phyloP scores from a whole-genome alignment of 2,888 invertebrate genomes.

The Agrotis puta region DNA sequence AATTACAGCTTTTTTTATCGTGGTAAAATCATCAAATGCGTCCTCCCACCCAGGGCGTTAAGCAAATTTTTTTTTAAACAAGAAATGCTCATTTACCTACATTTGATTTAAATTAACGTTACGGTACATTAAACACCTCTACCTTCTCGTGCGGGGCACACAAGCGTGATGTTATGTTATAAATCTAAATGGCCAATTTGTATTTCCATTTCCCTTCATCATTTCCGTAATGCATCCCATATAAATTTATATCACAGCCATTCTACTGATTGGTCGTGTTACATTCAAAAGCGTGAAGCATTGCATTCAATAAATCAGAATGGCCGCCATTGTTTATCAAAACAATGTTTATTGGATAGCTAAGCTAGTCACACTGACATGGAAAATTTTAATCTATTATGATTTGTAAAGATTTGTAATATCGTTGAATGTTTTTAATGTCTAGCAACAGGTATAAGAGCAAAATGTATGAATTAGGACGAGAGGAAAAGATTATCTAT shows the following conservation, averaged over 20 bases:
- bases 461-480: too few relatives aligned
- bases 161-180: slow-evolving; percentile 36
- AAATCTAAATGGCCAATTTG: slow-evolving; percentile 76
- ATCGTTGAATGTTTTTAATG: too few relatives aligned
- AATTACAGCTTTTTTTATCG: too few relatives aligned
- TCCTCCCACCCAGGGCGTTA: too few relatives aligned
- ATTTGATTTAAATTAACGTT: not conserved
- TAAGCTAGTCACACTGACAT: not conserved
- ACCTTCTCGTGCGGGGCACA: not conserved
- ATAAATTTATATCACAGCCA: slow-evolving; percentile 79
- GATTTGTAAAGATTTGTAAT: not conserved
- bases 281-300: slow-evolving; percentile 38
- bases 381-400: not conserved
- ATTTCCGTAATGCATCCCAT: slow-evolving; percentile 77
- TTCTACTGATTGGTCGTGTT: slow-evolving; percentile 70
- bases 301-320: slow-evolving; percentile 62
- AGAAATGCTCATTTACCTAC: not conserved
- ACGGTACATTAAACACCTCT: not conserved
- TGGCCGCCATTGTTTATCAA: slow-evolving; percentile 38
- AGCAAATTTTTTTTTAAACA: too few relatives aligned
- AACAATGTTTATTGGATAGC: slow-evolving; percentile 36
- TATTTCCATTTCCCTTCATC: slow-evolving; percentile 76
- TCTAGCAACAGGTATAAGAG: too few relatives aligned
- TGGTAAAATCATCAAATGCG: too few relatives aligned
- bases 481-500: too few relatives aligned